Conservation (phyloP, 2,797 vertebrate species). For the Anguilla obscura region DNA sequence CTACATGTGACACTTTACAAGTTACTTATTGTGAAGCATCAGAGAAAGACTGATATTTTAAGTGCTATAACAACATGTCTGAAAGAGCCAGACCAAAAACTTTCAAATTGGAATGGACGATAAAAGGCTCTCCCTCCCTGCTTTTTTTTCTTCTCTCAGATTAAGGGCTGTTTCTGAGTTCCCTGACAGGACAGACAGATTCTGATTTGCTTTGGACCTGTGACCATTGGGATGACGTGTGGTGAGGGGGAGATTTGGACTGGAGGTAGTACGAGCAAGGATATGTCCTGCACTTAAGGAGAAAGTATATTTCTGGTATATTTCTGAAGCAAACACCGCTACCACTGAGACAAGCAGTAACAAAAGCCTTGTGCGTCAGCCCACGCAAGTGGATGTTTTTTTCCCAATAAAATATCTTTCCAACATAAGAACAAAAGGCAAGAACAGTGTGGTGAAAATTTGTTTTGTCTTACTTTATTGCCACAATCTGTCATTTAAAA, state of each 20-base stretch:
- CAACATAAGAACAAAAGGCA: background rate
- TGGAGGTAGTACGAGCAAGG: background rate
- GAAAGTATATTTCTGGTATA: background rate
- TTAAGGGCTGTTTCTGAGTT: background rate
- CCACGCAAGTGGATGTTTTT: background rate
- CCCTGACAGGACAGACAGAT: background rate
- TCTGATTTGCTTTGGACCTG: background rate
- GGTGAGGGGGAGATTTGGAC: background rate
- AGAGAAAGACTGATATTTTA: background rate
- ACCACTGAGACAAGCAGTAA: background rate
- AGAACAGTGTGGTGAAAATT: background rate
- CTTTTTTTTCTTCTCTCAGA: background rate
- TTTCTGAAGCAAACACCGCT: background rate
- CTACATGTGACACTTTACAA: constrained; percentile 25
- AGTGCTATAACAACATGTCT: background rate
- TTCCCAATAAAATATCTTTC: background rate
- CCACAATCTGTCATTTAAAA: background rate
- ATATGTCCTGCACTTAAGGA: background rate
- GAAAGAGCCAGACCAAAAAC: background rate
- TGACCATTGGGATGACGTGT: background rate
- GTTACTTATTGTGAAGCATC: background rate
- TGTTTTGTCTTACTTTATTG: background rate
- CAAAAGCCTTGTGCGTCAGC: background rate
- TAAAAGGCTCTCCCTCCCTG: background rate
- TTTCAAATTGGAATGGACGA: background rate